These are phyloP conservation scores for Limnothrissa miodon DNA, from an alignment of 2,113 vertebrate species.

Conservation along the genomic window DNA sequence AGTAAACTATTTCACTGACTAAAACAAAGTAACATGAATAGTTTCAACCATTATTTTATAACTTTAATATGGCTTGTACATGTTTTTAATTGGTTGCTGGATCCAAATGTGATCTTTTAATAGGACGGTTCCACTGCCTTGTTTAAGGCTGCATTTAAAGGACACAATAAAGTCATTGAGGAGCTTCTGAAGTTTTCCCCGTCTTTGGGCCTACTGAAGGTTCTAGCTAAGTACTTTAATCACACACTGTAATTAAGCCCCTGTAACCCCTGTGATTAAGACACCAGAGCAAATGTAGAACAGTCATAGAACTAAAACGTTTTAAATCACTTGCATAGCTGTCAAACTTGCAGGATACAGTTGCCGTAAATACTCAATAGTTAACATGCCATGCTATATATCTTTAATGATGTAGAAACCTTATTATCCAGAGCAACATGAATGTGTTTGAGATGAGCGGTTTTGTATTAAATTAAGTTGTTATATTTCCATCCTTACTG, in stretches of 20 bases:
- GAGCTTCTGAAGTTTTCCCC: conserved; percentile 95
- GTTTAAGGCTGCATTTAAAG: conserved; percentile 94
- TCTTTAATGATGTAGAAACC: background rate
- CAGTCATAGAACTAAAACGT: background rate
- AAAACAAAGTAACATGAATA: background rate
- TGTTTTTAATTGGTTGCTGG: background rate
- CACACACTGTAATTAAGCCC: background rate
- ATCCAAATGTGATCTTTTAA: conserved; percentile 35
- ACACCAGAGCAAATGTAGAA: background rate
- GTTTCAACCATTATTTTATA: background rate
- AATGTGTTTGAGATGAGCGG: background rate
- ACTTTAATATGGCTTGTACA: background rate
- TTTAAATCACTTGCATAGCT: background rate
- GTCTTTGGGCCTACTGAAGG: conserved; percentile 88
- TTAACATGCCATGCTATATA: background rate
- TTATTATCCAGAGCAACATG: background rate
- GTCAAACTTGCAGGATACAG: background rate
- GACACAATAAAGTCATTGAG: conserved; percentile 86
- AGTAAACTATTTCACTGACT: conserved; percentile 57
- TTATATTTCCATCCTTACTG: conserved; percentile 19
- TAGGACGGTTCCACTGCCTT: conserved; percentile 93
- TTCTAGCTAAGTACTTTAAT: conserved; percentile 52
- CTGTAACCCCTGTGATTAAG: background rate
- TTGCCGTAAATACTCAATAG: background rate
- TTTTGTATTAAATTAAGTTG: background rate